A percentile compares a stretch with the other conserved stretches of the same genome.
phyloP scores from a whole-genome alignment of 2,888 invertebrate species.

The Encarsia formosa region DNA sequence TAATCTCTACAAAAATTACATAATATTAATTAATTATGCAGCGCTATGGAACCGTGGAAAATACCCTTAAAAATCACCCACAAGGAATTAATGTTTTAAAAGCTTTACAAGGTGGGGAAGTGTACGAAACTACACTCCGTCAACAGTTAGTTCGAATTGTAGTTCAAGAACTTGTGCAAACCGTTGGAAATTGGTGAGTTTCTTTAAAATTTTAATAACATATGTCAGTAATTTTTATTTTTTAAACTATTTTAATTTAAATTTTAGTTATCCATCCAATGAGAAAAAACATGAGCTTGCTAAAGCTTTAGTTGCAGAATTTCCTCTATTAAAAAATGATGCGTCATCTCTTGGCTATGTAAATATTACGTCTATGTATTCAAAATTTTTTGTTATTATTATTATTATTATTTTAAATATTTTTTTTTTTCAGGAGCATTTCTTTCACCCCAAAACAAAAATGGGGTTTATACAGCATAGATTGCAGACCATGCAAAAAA shows the following conservation, averaged over 20 bases:
- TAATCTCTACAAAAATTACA: background rate
- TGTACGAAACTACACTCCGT: too few species aligned
- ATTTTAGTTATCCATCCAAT: background rate
- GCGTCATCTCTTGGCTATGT: background rate
- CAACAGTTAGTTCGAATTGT: background rate
- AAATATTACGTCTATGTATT: too few species aligned
- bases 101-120: background rate
- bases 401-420: background rate
- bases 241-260: background rate
- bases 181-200: background rate
- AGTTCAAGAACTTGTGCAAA: background rate
- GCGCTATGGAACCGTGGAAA: background rate
- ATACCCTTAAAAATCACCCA: background rate
- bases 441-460: background rate
- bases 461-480: background rate
- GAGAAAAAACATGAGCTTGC: background rate
- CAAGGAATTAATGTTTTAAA: background rate
- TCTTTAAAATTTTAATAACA: background rate
- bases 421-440: background rate
- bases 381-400: too few species aligned
- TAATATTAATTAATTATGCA: background rate
- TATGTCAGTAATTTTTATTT: background rate
- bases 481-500: background rate
- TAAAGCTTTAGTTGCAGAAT: background rate
- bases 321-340: background rate